phyloP scores from a whole-genome alignment of 2,888 invertebrate genomes.

The Tiphia femorata region DNA sequence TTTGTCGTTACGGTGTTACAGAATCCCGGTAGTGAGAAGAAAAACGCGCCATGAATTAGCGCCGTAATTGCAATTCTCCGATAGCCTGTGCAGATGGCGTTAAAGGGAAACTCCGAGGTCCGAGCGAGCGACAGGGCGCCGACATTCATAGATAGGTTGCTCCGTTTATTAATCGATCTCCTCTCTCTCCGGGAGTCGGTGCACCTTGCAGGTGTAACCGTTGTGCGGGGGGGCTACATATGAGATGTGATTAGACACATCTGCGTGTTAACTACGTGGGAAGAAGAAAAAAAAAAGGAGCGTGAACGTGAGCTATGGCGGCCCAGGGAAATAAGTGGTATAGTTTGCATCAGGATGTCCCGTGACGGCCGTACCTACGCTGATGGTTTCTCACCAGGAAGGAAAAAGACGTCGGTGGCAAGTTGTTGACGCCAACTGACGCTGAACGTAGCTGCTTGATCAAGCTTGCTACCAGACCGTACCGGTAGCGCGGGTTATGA shows the following conservation, averaged over 20 bases:
- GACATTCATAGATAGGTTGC: constrained; percentile 34
- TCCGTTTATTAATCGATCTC: constrained; percentile 58
- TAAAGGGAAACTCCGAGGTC: too few species aligned
- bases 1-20: too few species aligned
- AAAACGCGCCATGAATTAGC: too few species aligned
- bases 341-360: constrained; percentile 1
- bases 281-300: neutral
- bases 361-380: constrained; percentile 7
- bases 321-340: neutral
- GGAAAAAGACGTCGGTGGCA: constrained; percentile 3
- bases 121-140: too few species aligned
- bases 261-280: neutral
- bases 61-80: too few species aligned
- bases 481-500: constrained; percentile 52
- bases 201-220: too few species aligned
- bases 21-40: too few species aligned
- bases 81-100: too few species aligned
- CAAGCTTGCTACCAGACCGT: constrained; percentile 14
- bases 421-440: neutral
- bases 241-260: too few species aligned
- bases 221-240: too few species aligned
- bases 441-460: neutral
- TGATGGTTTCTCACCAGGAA: neutral
- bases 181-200: constrained; percentile 53
- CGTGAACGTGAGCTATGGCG: neutral